Evolutionary conservation across 2,888 invertebrate genomes (phyloP).

Genomic region (Criorhina ranunculi): DNA sequence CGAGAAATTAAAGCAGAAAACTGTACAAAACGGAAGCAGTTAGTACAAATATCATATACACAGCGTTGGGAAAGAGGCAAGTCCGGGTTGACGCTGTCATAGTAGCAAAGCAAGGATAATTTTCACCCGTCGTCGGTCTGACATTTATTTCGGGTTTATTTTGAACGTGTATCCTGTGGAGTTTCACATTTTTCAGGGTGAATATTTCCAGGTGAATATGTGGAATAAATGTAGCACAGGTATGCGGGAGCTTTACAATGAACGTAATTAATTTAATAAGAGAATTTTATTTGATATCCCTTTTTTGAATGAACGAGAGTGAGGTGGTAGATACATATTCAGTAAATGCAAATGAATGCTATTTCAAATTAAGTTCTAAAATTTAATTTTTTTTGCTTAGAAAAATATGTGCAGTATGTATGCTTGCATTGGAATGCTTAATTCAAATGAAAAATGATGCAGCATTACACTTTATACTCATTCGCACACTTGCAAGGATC

Average conservation of each 20-base stretch:
- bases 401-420: no score
- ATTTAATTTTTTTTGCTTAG: no score
- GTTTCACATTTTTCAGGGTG: constrained; percentile 29
- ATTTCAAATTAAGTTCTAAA: no score
- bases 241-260: constrained; percentile 43
- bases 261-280: constrained; percentile 74
- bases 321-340: constrained; percentile 39
- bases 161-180: constrained; percentile 36
- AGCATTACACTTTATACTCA: no score
- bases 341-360: constrained; percentile 6
- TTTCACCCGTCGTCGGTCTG: constrained; percentile 37
- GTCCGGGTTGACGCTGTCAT: not conserved
- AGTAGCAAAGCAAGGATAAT: constrained; percentile 22
- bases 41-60: constrained; percentile 55
- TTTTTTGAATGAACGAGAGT: not conserved
- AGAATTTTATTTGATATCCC: constrained; percentile 42
- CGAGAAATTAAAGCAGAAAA: constrained; percentile 66
- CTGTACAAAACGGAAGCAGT: constrained; percentile 75
- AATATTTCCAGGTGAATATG: constrained; percentile 40
- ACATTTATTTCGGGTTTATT: constrained; percentile 55
- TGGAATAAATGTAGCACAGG: constrained; percentile 15
- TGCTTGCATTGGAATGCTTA: no score
- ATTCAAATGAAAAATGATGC: no score
- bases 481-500: no score
- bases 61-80: not conserved